Conservation (phyloP, 2,888 invertebrate genomes). For the Platerodrilus igneus region DNA sequence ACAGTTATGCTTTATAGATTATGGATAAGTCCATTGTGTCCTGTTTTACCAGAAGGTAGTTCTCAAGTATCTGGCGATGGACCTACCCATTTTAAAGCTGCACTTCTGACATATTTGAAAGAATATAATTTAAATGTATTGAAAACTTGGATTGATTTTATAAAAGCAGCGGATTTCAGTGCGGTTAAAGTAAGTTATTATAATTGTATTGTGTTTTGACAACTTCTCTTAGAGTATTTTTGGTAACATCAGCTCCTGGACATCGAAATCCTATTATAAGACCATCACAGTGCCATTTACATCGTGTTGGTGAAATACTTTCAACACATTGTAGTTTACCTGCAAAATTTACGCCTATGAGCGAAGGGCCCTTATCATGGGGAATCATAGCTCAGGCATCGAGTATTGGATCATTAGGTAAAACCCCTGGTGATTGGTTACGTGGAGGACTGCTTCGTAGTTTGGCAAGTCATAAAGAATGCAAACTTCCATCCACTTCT, state of each 20-base stretch:
- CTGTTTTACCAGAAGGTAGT: conserved; percentile 55
- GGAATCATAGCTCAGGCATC: conserved; percentile 79
- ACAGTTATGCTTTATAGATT: conserved; percentile 64
- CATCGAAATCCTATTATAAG: conserved; percentile 50
- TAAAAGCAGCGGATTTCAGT: conserved; percentile 78
- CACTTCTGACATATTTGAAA: conserved; percentile 69
- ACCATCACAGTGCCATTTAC: conserved; percentile 47
- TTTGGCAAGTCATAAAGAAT: conserved; percentile 52
- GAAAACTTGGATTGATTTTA: conserved; percentile 66
- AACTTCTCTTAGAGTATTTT: conserved; percentile 78
- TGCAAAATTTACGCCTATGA: conserved; percentile 39
- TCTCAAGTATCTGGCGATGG: conserved; percentile 67
- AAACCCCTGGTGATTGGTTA: conserved; percentile 68
- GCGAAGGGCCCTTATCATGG: conserved; percentile 44
- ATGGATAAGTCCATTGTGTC: conserved; percentile 84
- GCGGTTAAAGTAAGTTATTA: conserved; percentile 67
- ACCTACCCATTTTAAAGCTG: conserved; percentile 74
- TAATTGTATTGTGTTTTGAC: no score
- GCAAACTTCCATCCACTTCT: conserved; percentile 53
- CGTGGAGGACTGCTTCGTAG: conserved; percentile 67
- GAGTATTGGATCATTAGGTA: conserved; percentile 83
- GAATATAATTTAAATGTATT: conserved; percentile 67
- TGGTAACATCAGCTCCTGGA: conserved; percentile 83
- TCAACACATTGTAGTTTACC: conserved; percentile 58
- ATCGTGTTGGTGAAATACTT: conserved; percentile 58